Conservation (phyloP, 2,113 vertebrate species). For the Odontophorus gujanensis region DNA sequence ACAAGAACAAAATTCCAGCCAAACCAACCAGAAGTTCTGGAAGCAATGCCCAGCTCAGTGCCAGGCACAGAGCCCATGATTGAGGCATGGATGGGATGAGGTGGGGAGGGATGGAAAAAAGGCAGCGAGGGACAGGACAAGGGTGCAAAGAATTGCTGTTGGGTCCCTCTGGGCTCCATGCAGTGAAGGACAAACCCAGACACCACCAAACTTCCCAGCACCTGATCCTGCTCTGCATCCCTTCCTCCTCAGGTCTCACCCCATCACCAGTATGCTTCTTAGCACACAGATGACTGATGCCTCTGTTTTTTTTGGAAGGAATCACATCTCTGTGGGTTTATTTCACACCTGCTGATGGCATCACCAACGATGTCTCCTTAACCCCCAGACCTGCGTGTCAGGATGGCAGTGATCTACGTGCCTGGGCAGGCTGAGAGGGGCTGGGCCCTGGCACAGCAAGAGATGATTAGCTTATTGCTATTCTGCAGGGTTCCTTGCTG, state of each 20-base stretch:
- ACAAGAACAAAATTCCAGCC: background rate
- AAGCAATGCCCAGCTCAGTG: background rate
- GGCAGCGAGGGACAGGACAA: background rate
- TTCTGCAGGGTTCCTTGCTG: background rate
- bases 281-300: rapidly evolving
- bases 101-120: background rate
- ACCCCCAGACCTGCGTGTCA: rapidly evolving
- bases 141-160: rapidly evolving
- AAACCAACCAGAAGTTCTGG: background rate
- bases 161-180: background rate
- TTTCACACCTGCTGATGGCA: background rate
- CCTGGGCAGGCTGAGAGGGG: background rate
- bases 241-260: background rate
- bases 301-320: background rate
- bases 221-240: background rate
- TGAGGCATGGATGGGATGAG: background rate
- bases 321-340: background rate
- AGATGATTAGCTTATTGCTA: conserved; percentile 3
- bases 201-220: background rate
- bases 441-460: background rate
- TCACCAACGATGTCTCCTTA: background rate
- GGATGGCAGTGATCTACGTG: rapidly evolving
- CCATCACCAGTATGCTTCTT: background rate
- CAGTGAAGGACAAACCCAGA: background rate
- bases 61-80: background rate